Evolutionary conservation across 2,888 invertebrate genomes (phyloP), one percentile per base, ranked within the genome.

Genomic region (Drosophila antonietae): DNA sequence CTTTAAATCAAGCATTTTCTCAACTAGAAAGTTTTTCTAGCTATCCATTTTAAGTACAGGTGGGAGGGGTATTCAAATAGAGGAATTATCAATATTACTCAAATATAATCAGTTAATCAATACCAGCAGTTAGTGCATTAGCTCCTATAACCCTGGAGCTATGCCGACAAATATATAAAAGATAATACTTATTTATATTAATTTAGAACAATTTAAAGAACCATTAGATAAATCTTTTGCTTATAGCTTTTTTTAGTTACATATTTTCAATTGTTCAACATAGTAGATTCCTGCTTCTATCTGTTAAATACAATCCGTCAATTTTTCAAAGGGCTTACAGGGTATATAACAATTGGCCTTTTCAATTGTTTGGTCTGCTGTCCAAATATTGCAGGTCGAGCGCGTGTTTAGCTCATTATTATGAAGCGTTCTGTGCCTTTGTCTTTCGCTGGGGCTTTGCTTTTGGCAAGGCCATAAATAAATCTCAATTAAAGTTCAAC

Each of bases 401-500:
- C 66, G 79, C 83, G 74, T 77, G 88, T 68, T 74, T 76, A 77
- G 74, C 90, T 90, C 88, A 88, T 87, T 87, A 87, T 90, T 81
- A 72, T 80, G 80, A 74, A 73, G 61, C 72, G 55, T 39, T 80
- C 68, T 68, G 73, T 83, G 73, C 68, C 60, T 80, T 72, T 83
- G 51, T 23, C 56, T 75, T 59, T 8, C 33, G 6, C 49, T 49
- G 28, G 15, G 31, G 28, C 49, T 49, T 28, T 49, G n/a, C 33
- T 12, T n/a, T 33, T 62, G 68, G 67, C 41, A 55, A 33, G 61
- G 65, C 60, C 85, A 82, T 84, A 89, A 90, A 90, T 90, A 87
- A 87, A 87, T 87, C 88, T 90, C 90, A 78, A 89, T 90, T 87
- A 90, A 90, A 88, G 75, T 78, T 61, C 86, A 82, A 88, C 90